These are phyloP conservation scores for Gymnoscopelus microlampas DNA, from an alignment of 2,797 vertebrate species.

Conservation along the genomic window DNA sequence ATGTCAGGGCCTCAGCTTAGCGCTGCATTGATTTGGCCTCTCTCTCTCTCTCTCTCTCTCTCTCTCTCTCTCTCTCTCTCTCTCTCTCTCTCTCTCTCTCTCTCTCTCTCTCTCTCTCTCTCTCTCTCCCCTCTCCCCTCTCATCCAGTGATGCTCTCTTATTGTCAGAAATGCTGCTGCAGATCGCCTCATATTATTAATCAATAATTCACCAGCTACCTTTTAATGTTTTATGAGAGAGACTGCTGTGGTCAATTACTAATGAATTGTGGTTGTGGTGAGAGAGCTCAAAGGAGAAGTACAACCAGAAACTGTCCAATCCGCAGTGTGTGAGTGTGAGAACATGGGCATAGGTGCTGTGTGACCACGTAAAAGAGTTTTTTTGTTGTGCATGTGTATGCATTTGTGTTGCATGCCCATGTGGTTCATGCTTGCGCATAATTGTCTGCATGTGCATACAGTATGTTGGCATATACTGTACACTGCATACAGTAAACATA, in stretches of 20 bases:
- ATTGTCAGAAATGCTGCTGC: constrained; percentile 82
- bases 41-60: constrained; percentile 14
- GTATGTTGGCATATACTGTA: too few relatives aligned
- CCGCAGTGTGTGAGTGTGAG: constrained; percentile 1
- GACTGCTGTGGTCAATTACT: constrained; percentile 84
- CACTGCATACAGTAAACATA: too few relatives aligned
- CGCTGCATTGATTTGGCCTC: constrained; percentile 42
- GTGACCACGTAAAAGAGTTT: not conserved
- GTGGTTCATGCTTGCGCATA: too few relatives aligned
- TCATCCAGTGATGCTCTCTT: constrained; percentile 65
- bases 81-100: too few relatives aligned
- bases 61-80: constrained; percentile 15
- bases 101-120: not conserved
- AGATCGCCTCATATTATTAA: constrained; percentile 84
- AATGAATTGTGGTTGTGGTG: constrained; percentile 81
- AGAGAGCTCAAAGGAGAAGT: constrained; percentile 70
- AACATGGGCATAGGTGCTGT: too few relatives aligned
- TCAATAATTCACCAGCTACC: constrained; percentile 83
- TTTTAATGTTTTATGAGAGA: constrained; percentile 86
- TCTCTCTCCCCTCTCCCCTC: constrained; percentile 28
- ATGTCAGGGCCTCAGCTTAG: constrained; percentile 26
- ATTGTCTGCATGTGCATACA: too few relatives aligned
- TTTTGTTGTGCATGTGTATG: constrained; percentile 1
- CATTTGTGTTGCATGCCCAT: too few relatives aligned
- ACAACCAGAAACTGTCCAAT: constrained; percentile 60